Base-by-base conservation (phyloP, 2,113 vertebrate species). In the Crotophaga sulcirostris region DNA sequence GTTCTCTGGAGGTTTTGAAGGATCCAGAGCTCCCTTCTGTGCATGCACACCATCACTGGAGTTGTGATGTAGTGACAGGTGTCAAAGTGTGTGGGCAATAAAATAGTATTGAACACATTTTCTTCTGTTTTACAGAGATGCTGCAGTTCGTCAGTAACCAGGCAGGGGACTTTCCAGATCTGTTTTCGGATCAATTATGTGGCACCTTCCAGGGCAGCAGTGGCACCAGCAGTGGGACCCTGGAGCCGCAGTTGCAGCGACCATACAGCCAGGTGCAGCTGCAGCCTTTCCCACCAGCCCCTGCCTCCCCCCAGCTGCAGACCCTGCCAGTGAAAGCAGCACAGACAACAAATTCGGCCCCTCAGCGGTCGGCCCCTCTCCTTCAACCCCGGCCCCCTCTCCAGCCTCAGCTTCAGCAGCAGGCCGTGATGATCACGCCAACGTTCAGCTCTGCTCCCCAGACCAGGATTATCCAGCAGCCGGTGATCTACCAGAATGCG, bases 61-160 rank as follows among this genome's bases (percentile, higher is more conserved):
- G 38, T n/a, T 52, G 28, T 49, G 14, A 25, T 7, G 2, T 25
- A 18, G 26, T 8, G 33, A 16, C 3, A 3, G 25, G 8, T 18
- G 24, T n/a, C 17, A 3, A 47, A 76, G 28, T 4, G 10, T 24
- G 7, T 6, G 49, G 28, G 34, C 1, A 2, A 40, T 29, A 21
- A 70, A 45, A 13, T 23, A 42, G 29, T 2, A 4, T 4, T 88
- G 34, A 77, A 58, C 0, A 0, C 5, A 1, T 89, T 88, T 51
- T 90, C 66, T 84, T 55, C 24, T 91, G 56, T 88, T 94, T 95
- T 91, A 16, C 98, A 99, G 99, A 99, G 96, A 99, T 99, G 99
- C 98, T 99, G 90, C 99, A 99, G 98, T 99, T 99, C 24, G 99
- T 99, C 97, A 99, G 98, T 97, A 99, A 99, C 96, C 99, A 99